Evolutionary conservation across 2,113 vertebrate genomes (phyloP), one percentile per base, ranked within the genome.

Genomic region (Muntiacus reevesi): DNA sequence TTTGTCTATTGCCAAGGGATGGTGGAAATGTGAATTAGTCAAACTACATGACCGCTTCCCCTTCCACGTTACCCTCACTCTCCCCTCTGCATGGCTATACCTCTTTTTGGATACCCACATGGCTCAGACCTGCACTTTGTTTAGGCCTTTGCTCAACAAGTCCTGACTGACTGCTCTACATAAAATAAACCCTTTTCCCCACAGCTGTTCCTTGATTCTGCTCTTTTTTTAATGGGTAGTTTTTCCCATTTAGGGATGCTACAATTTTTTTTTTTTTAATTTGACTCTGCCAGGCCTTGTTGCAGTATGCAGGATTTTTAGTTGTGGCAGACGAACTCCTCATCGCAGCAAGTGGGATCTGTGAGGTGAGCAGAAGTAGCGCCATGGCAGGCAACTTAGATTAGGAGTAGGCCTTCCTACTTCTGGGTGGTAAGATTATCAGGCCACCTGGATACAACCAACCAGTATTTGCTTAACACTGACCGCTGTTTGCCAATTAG

Each of bases 31-130:
- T 7, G 7, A 62, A 23, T 50, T 79, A 86, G 23, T 67, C 59
- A 57, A 52, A 83, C 17, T 27, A 1, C 25, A 33, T 0, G 28
- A 30, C 19, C 43, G 23, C 23, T 21, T 82, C 4, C 25, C 30
- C 33, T 89, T 88, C n/a, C 17, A 21, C 27, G 7, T 0, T n/a
- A 2, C 10, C 19, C 8, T 74, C 28, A n/a, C 3, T 60, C 3
- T 74, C 27, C 13, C 0, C 3, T 50, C 21, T 7, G 0, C 7
- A 30, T 3, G 2, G 10, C 4, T 1, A 19, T 17, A 33, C 3
- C 7, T 62, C 59, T 43, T n/a, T 25, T 55, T 82, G 2, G 12
- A 43, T 87, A 54, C 21, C 17, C n/a, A 43, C 7, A 12, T 11
- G 9, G 4, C 45, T 85, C 40, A 84, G 11, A 30, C 19, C 12